Evolutionary conservation across 2,113 vertebrate species (phyloP).

Genomic region (Candoia aspera): DNA sequence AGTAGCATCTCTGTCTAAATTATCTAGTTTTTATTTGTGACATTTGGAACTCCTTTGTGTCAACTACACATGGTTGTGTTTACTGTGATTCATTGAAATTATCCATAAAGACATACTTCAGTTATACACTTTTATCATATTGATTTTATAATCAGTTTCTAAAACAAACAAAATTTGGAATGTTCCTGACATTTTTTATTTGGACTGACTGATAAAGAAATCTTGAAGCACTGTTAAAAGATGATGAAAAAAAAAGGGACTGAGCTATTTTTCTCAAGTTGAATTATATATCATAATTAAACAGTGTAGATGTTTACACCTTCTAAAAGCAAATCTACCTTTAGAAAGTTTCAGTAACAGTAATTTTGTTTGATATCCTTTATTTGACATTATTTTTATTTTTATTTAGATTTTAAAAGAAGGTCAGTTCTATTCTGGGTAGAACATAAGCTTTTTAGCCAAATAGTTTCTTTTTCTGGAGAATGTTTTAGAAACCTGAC

Average conservation of each 20-base stretch:
- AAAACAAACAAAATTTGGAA: not conserved
- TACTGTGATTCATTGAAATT: not conserved
- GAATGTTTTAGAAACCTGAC: too few species aligned
- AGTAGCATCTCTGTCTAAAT: not conserved
- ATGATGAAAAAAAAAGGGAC: not conserved
- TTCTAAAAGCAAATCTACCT: not conserved
- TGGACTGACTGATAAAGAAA: not conserved
- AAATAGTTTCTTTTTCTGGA: too few species aligned
- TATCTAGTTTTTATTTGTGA: not conserved
- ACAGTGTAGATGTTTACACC: not conserved
- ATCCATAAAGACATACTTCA: not conserved
- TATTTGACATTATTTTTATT: not conserved
- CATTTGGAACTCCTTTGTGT: not conserved
- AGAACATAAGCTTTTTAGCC: too few species aligned
- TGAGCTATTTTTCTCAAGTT: constrained; percentile 4
- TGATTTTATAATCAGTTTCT: not conserved
- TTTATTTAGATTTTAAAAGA: too few species aligned
- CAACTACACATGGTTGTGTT: not conserved
- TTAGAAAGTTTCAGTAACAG: not conserved
- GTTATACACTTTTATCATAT: not conserved
- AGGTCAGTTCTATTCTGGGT: not conserved
- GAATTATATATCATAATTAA: constrained; percentile 18
- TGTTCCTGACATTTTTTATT: not conserved
- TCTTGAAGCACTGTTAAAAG: not conserved
- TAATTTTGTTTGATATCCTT: constrained; percentile 18